Conservation (phyloP, 2,888 invertebrate species). For the Eretmocerus hayati region DNA sequence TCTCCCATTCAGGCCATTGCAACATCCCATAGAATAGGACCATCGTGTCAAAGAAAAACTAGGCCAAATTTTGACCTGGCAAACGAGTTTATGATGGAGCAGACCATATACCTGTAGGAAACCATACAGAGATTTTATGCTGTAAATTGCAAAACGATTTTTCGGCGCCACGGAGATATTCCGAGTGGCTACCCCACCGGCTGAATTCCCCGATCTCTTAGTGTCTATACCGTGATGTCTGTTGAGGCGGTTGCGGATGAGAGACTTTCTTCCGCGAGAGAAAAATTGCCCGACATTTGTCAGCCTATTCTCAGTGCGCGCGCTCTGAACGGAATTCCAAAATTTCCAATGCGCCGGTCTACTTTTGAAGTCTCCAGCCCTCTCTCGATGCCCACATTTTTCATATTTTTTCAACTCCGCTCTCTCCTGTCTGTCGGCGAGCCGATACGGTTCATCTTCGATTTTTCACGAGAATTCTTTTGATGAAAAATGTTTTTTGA, state of each 20-base stretch:
- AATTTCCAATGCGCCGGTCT: slow-evolving; percentile 16
- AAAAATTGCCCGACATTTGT: slow-evolving; percentile 40
- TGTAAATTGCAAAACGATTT: slow-evolving; percentile 16
- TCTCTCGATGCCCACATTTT: slow-evolving; percentile 6
- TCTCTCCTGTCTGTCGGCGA: not conserved
- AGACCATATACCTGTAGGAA: slow-evolving; percentile 26
- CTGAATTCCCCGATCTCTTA: slow-evolving; percentile 8
- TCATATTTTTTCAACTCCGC: slow-evolving; percentile 12
- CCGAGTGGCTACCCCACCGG: not conserved
- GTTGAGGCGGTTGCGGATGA: too few species aligned
- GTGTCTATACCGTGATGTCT: slow-evolving; percentile 2
- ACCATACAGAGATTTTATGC: slow-evolving; percentile 11
- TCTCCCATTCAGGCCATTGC: not conserved
- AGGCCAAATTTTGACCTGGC: slow-evolving; percentile 31
- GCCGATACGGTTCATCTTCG: slow-evolving; percentile 5
- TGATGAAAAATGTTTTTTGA: too few species aligned
- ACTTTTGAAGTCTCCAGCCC: slow-evolving; percentile 6
- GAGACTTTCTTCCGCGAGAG: slow-evolving; percentile 36
- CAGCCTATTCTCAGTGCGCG: slow-evolving; percentile 20
- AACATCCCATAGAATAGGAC: not conserved
- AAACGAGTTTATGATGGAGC: slow-evolving; percentile 21
- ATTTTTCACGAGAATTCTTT: not conserved
- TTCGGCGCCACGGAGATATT: slow-evolving; percentile 2
- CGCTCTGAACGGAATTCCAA: slow-evolving; percentile 20
- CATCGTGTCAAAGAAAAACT: slow-evolving; percentile 4